Evolutionary conservation across 2,113 vertebrate species (phyloP).

Genomic region (Edolisoma coerulescens): DNA sequence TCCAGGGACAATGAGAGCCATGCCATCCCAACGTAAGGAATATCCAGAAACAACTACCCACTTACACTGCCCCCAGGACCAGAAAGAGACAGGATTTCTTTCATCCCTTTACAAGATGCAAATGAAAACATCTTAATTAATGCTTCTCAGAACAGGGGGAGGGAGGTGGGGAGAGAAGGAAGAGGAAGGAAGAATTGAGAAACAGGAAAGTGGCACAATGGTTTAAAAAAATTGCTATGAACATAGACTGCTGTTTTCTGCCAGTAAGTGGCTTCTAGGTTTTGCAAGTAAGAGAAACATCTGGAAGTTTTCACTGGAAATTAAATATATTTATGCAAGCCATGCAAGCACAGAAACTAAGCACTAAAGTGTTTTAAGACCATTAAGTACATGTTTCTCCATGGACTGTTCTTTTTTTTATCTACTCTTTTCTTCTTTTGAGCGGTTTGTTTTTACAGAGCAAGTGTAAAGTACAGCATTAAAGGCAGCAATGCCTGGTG

Average conservation of each 20-base stretch:
- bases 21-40: fast-evolving
- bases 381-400: neutral
- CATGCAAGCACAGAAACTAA: neutral
- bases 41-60: neutral
- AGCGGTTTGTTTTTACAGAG: neutral
- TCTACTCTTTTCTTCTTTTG: neutral
- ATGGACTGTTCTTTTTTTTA: neutral
- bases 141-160: neutral
- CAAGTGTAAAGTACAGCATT: neutral
- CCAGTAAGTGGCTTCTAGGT: neutral
- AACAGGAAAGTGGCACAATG: conserved; percentile 15
- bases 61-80: neutral
- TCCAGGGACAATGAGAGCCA: neutral
- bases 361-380: neutral
- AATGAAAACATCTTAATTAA: neutral
- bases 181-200: conserved; percentile 28
- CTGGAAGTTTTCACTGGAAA: neutral
- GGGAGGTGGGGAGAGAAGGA: neutral
- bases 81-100: neutral
- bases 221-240: neutral
- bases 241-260: neutral
- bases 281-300: neutral
- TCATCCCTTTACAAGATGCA: neutral
- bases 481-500: neutral
- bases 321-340: neutral